Base-by-base conservation (phyloP, 2,888 invertebrate genomes). In the Pandemis corylana region DNA sequence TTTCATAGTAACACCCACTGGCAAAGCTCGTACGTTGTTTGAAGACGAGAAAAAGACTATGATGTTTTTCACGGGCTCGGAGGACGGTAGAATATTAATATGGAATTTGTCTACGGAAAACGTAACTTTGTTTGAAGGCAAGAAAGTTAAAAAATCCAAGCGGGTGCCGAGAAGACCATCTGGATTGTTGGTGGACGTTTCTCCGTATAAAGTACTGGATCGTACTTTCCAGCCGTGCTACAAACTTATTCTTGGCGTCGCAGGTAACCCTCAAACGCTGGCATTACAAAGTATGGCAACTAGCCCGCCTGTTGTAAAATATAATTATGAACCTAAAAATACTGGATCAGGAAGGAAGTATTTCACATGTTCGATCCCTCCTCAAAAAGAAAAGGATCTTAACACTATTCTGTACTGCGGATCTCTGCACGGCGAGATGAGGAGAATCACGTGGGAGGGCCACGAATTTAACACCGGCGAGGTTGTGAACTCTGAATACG, bases 81-180 rank as follows among this genome's bases (percentile, higher is more conserved):
- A 95, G 77, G 97, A 97, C 84, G 97, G 97, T 0, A 95, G 90
- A 0, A 91, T 97, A 65, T 92, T 96, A 59, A 95, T 97, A 83
- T 97, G 97, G 97, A 96, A 96, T 89, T 88, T 97, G 68, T 95
- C 96, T 77, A 91, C 93, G n/a, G 90, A 92, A 76, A 92, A 90
- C 77, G 78, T 89, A 2, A 84, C 83, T 4, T 77, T 82, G 46
- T 84, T 89, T 77, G 91, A 92, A 79, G 83, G 84, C 0, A 92
- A 89, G 73, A 91, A 89, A 80, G 81, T 89, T 4, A 92, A 90
- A 78, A 92, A 90, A 80, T 90, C 94, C 5, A 93, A 91, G 80
- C 90, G 95, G 77, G 85, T 95, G 59, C 81, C 83, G 5, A 90
- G 87, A 78, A 90, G 95, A 70, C 96, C 97, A 0, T 94, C 95